These are phyloP conservation scores for Poeciliopsis paucimaculata DNA, from an alignment of 2,797 vertebrate species.

Conservation along the genomic window DNA sequence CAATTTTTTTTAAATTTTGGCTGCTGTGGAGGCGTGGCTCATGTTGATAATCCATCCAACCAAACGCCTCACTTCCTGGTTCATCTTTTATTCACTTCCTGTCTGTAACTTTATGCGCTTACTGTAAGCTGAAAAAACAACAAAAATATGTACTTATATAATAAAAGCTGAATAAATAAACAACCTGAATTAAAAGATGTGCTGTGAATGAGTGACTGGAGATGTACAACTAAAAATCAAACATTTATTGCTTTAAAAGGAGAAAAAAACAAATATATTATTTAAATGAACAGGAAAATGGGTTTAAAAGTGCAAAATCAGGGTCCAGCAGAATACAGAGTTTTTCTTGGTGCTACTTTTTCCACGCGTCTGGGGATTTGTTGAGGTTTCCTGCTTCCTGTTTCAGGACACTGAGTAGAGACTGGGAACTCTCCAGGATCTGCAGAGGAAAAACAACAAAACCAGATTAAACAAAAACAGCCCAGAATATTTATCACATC, in stretches of 20 bases:
- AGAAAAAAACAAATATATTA: constrained; percentile 22
- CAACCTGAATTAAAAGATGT: constrained; percentile 63
- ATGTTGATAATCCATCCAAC: constrained; percentile 9
- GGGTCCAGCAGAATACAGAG: constrained; percentile 5
- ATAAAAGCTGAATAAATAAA: constrained; percentile 83
- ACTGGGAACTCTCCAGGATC: constrained; percentile 95
- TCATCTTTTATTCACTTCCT: constrained; percentile 22
- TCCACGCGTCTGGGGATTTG: constrained; percentile 80
- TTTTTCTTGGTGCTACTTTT: constrained; percentile 39
- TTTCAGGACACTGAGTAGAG: constrained; percentile 88
- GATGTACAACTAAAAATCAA: background rate
- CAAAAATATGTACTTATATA: constrained; percentile 74
- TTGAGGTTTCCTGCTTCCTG: constrained; percentile 85
- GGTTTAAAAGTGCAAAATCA: constrained; percentile 22
- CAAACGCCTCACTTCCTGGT: background rate
- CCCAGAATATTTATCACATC: background rate
- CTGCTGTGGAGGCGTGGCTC: constrained; percentile 12
- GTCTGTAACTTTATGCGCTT: constrained; percentile 63
- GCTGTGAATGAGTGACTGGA: background rate
- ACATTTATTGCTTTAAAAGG: constrained; percentile 72
- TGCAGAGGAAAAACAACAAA: constrained; percentile 42
- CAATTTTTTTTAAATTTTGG: too few relatives aligned
- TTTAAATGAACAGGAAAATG: constrained; percentile 12
- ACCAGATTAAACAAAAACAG: background rate
- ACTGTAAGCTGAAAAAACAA: constrained; percentile 19